phyloP scores from a whole-genome alignment of 1,140 invertebrate species.

The Solenopsis invicta region DNA sequence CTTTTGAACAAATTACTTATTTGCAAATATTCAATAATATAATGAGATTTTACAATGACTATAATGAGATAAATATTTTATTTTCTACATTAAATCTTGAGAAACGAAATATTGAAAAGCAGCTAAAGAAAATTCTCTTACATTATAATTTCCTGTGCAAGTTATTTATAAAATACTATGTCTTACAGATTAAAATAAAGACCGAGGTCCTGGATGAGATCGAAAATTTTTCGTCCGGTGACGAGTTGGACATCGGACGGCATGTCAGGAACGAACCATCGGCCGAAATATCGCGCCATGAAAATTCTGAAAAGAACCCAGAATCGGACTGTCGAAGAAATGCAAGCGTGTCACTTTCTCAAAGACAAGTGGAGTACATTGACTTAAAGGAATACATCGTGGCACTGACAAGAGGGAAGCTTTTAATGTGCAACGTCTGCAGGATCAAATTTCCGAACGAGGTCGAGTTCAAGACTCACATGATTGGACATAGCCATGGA shows the following conservation, averaged over 20 bases:
- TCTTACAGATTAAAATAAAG: slow-evolving; percentile 68
- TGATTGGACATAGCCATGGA: slow-evolving; percentile 59
- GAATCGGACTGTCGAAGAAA: slow-evolving; percentile 32
- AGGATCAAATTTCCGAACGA: slow-evolving; percentile 70
- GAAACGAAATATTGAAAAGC: neutral
- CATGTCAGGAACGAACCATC: neutral
- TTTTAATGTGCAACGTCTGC: slow-evolving; percentile 67
- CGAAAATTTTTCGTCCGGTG: slow-evolving; percentile 65
- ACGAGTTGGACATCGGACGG: slow-evolving; percentile 51
- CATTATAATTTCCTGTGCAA: neutral
- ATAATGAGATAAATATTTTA: neutral
- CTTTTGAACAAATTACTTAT: neutral
- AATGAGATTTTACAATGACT: neutral
- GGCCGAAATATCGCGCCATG: slow-evolving; percentile 13
- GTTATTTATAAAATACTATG: slow-evolving; percentile 5
- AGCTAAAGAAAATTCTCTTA: neutral
- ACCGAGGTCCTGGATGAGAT: slow-evolving; percentile 67
- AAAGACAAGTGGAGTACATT: slow-evolving; percentile 50
- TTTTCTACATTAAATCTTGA: neutral
- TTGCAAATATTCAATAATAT: neutral
- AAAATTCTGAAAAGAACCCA: slow-evolving; percentile 13
- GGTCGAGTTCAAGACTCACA: slow-evolving; percentile 65
- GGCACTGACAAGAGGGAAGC: slow-evolving; percentile 48
- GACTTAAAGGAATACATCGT: slow-evolving; percentile 70
- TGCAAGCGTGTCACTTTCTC: slow-evolving; percentile 22